Percentiles rank a stretch among this genome's conserved stretches.
These are phyloP conservation scores for Pogonus chalceus DNA, from an alignment of 1,140 invertebrate species.

Conservation along the genomic window DNA sequence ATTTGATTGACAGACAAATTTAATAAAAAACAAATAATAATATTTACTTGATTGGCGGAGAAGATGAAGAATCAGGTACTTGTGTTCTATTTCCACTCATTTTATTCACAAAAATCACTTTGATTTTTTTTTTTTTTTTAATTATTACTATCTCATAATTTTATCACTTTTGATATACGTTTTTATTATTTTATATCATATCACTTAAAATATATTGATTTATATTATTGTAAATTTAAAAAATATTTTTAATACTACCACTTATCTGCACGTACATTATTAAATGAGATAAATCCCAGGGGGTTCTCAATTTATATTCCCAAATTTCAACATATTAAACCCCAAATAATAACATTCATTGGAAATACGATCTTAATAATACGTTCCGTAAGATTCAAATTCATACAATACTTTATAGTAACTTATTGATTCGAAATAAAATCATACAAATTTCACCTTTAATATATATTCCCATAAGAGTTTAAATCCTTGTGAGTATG, in stretches of 20 bases:
- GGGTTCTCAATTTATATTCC: not conserved
- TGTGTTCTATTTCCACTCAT: slow-evolving; percentile 29
- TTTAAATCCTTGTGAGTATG: no score
- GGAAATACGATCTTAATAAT: not conserved
- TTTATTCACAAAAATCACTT: not conserved
- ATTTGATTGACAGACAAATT: no score
- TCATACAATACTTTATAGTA: not conserved
- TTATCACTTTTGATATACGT: no score
- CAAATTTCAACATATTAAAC: not conserved
- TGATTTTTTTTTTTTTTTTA: not conserved
- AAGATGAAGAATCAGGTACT: slow-evolving; percentile 43
- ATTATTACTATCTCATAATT: not conserved
- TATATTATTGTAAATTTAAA: no score
- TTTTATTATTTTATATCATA: no score
- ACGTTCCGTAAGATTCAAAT: not conserved
- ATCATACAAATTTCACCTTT: no score
- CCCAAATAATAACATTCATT: not conserved
- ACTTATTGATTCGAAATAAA: no score
- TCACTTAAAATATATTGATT: no score
- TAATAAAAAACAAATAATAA: slow-evolving; percentile 4
- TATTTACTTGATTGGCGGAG: slow-evolving; percentile 39
- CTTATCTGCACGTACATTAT: no score
- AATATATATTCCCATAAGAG: no score
- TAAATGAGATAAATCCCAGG: not conserved
- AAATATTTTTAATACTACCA: no score